A percentile compares a stretch with the other conserved stretches of the same genome.
These are phyloP conservation scores for Antheraea mylitta DNA, from an alignment of 1,140 invertebrate species.

Conservation along the genomic window DNA sequence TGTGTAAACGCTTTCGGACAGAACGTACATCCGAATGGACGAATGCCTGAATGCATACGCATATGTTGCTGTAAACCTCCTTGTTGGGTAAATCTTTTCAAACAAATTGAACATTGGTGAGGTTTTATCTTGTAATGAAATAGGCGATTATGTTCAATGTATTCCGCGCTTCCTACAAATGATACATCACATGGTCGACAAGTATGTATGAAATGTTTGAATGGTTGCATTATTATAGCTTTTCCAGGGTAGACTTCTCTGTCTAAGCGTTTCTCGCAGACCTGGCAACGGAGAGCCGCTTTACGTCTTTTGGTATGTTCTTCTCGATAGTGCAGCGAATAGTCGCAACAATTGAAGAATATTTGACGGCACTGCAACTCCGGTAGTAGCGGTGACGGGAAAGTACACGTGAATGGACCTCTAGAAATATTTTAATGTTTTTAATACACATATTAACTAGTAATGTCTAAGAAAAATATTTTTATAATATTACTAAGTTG, in stretches of 20 bases:
- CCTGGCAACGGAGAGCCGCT: constrained; percentile 67
- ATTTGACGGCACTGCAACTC: constrained; percentile 59
- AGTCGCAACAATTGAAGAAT: constrained; percentile 73
- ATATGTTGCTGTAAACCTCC: constrained; percentile 78
- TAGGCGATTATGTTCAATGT: constrained; percentile 73
- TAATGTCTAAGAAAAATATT: too few species aligned
- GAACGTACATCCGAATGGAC: constrained; percentile 91
- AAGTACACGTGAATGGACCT: constrained; percentile 69
- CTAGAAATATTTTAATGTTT: constrained; percentile 26
- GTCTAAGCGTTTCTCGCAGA: constrained; percentile 71
- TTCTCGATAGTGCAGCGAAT: constrained; percentile 68
- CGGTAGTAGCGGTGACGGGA: constrained; percentile 46
- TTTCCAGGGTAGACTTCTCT: constrained; percentile 35
- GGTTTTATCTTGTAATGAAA: constrained; percentile 77
- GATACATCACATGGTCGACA: constrained; percentile 69
- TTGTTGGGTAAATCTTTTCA: constrained; percentile 71
- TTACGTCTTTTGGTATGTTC: constrained; percentile 71
- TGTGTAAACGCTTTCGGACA: constrained; percentile 94
- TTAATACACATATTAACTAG: neutral
- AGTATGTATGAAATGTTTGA: constrained; percentile 31
- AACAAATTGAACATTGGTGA: constrained; percentile 65
- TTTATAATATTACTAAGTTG: too few species aligned
- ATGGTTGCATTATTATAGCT: constrained; percentile 20
- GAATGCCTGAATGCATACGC: constrained; percentile 84
- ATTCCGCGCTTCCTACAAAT: constrained; percentile 64